Evolutionary conservation across 2,888 invertebrate genomes (phyloP).

Genomic region (Chrysotoxum bicinctum): DNA sequence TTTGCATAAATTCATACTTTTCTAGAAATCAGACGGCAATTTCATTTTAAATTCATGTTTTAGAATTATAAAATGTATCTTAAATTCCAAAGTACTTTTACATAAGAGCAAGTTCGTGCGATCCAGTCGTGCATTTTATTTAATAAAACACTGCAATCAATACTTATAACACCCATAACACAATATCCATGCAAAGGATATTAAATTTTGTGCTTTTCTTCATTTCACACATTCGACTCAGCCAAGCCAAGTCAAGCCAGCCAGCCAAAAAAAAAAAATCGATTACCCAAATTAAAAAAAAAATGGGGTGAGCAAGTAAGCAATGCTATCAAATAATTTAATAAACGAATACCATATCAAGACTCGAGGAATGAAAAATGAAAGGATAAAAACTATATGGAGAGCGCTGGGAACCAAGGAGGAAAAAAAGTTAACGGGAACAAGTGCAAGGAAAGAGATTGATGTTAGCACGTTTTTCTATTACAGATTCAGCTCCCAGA

Average conservation of each 20-base stretch:
- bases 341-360: slow-evolving; percentile 65
- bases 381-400: background rate
- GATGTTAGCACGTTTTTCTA: slow-evolving; percentile 72
- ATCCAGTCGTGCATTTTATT: too few species aligned
- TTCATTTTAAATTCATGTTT: too few species aligned
- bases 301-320: slow-evolving; percentile 46
- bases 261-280: slow-evolving; percentile 17
- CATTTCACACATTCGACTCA: slow-evolving; percentile 33
- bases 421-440: background rate
- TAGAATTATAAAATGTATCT: too few species aligned
- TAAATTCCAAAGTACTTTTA: too few species aligned
- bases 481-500: slow-evolving; percentile 49
- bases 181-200: slow-evolving; percentile 41
- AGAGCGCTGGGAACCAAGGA: background rate
- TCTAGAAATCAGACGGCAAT: too few species aligned
- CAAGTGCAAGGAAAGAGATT: slow-evolving; percentile 61
- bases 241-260: background rate
- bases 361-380: slow-evolving; percentile 17
- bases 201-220: slow-evolving; percentile 49
- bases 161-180: slow-evolving; percentile 28
- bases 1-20: too few species aligned
- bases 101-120: too few species aligned
- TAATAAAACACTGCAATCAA: slow-evolving; percentile 35
- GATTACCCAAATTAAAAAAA: slow-evolving; percentile 37
- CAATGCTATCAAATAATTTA: slow-evolving; percentile 65